Evolutionary conservation across 2,797 vertebrate species (phyloP).

Genomic region (Adrianichthys oophorus): DNA sequence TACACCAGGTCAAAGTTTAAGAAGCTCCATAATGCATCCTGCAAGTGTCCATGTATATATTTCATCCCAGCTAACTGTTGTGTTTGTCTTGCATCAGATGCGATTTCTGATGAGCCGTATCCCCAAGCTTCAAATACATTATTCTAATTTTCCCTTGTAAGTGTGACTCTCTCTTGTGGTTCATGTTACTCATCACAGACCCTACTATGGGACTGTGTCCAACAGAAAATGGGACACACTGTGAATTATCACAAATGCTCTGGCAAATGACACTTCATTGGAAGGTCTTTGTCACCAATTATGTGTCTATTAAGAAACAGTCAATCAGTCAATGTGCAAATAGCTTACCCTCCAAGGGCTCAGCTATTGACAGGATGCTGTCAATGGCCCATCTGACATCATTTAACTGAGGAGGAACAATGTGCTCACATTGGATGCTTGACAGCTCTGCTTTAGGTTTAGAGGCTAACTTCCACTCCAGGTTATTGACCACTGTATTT

Average conservation of each 20-base stretch:
- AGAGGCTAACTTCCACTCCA: conserved; percentile 46
- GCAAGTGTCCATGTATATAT: conserved; percentile 55
- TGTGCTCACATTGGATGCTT: conserved; percentile 76
- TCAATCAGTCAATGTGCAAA: conserved; percentile 95
- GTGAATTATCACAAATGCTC: conserved; percentile 85
- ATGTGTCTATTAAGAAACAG: conserved; percentile 99
- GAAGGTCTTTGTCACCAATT: conserved; percentile 99
- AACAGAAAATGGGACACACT: conserved; percentile 82
- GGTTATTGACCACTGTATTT: conserved; percentile 65
- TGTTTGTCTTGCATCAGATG: conserved; percentile 60
- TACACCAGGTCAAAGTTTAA: conserved; percentile 63
- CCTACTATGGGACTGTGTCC: conserved; percentile 77
- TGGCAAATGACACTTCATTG: conserved; percentile 89
- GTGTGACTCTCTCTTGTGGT: conserved; percentile 56
- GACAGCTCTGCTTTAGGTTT: conserved; percentile 47
- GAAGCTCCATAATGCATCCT: conserved; percentile 61
- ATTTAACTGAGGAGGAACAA: conserved; percentile 83
- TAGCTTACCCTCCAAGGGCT: conserved; percentile 86
- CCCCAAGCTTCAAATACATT: conserved; percentile 41
- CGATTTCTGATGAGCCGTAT: conserved; percentile 47
- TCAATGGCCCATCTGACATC: conserved; percentile 90
- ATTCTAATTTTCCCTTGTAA: conserved; percentile 51
- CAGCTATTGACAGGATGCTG: conserved; percentile 88
- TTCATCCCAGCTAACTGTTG: conserved; percentile 46
- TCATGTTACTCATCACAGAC: conserved; percentile 66